Conservation (phyloP, 2,113 vertebrate species). For the Alligator mississippiensis region DNA sequence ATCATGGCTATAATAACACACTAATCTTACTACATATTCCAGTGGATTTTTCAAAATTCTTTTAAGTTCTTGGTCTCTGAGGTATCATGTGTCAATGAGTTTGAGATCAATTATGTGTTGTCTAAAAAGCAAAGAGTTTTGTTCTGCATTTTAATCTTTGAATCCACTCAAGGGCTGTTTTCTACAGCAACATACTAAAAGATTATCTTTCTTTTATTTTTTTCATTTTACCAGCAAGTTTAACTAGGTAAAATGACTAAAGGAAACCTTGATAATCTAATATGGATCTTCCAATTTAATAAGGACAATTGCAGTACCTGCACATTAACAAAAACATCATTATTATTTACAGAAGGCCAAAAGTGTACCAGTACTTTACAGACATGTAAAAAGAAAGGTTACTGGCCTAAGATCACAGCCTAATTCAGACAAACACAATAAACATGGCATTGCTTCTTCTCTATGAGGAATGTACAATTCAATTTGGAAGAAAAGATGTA, state of each 20-base stretch:
- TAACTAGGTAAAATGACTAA: not conserved
- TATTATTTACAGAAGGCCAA: conserved; percentile 26
- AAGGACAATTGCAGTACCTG: conserved; percentile 1
- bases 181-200: not conserved
- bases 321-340: conserved; percentile 16
- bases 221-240: not conserved
- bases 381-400: conserved; percentile 58
- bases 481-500: conserved; percentile 63
- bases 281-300: not conserved
- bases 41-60: not conserved
- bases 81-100: not conserved
- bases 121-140: not conserved
- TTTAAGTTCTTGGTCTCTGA: not conserved
- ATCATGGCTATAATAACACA: too few species aligned
- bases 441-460: conserved; percentile 68
- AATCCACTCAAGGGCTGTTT: not conserved
- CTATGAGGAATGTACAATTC: conserved; percentile 65
- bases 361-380: conserved; percentile 29
- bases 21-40: not conserved
- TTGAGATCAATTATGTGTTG: not conserved
- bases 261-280: not conserved
- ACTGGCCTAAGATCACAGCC: conserved; percentile 64
- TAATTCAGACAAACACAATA: conserved; percentile 68
- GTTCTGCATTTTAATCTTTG: not conserved
- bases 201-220: not conserved